phyloP scores from a whole-genome alignment of 1,140 invertebrate species.

The Brachionus sp. region DNA sequence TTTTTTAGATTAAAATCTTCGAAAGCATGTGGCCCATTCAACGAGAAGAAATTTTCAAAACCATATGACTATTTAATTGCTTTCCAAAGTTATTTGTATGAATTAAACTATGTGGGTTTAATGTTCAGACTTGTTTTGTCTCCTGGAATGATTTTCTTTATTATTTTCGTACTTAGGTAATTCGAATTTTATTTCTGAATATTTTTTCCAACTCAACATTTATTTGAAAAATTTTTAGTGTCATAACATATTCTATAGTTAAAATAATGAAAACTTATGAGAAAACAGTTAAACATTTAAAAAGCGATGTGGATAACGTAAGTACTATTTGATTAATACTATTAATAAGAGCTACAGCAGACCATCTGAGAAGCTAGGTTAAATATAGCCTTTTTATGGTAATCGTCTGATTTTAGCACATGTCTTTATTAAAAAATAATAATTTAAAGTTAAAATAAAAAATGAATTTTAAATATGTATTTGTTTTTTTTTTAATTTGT shows the following conservation, averaged over 20 bases:
- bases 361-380: no score
- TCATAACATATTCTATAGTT: neutral
- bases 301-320: neutral
- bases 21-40: slow-evolving; percentile 15
- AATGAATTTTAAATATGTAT: no score
- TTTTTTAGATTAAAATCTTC: neutral
- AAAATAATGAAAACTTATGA: neutral
- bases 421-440: no score
- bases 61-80: slow-evolving; percentile 15
- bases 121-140: neutral
- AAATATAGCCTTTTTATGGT: no score
- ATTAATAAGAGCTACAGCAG: no score
- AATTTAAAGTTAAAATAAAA: no score
- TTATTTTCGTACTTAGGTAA: neutral
- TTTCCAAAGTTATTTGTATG: neutral
- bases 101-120: neutral
- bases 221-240: neutral
- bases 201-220: no score
- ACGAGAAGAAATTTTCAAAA: neutral
- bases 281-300: neutral
- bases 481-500: no score
- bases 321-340: no score
- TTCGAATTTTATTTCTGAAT: no score
- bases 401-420: no score
- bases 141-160: neutral